phyloP scores from a whole-genome alignment of 2,888 invertebrate genomes.

The Stomorhina lunata region DNA sequence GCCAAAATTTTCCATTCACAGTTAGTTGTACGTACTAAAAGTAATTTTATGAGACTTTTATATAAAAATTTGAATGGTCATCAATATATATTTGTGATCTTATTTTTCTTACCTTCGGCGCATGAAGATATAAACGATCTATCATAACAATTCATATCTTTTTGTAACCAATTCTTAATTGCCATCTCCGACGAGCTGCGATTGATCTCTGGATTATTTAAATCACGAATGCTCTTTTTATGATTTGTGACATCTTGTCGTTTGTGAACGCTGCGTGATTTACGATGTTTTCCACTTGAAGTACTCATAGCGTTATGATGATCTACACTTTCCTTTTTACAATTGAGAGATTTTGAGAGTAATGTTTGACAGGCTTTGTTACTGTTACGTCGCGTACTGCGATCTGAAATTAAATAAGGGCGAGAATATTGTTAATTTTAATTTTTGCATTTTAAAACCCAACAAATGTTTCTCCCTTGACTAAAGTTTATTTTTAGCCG shows the following conservation, averaged over 20 bases:
- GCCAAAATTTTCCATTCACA: too few relatives aligned
- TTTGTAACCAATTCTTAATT: slow-evolving; percentile 66
- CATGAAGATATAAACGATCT: slow-evolving; percentile 73
- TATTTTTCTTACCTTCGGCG: slow-evolving; percentile 73
- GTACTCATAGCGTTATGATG: slow-evolving; percentile 22
- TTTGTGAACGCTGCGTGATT: slow-evolving; percentile 42
- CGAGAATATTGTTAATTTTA: neutral
- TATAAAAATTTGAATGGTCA: too few relatives aligned
- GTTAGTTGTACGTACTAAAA: too few relatives aligned
- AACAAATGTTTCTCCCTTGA: too few relatives aligned
- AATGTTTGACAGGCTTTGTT: slow-evolving; percentile 59
- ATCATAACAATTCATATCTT: slow-evolving; percentile 68
- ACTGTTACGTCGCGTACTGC: slow-evolving; percentile 68
- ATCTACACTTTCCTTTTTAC: slow-evolving; percentile 33
- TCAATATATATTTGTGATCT: neutral
- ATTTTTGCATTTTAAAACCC: too few relatives aligned
- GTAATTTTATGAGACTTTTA: too few relatives aligned
- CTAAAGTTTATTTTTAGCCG: too few relatives aligned
- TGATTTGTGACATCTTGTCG: slow-evolving; percentile 21
- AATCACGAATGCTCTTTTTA: neutral
- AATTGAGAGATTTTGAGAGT: slow-evolving; percentile 29
- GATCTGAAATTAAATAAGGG: slow-evolving; percentile 67
- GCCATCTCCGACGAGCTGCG: slow-evolving; percentile 44
- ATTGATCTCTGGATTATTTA: neutral
- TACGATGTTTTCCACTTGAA: slow-evolving; percentile 52